phyloP scores from a whole-genome alignment of 2,797 vertebrate genomes.

The Margarornis squamiger region DNA sequence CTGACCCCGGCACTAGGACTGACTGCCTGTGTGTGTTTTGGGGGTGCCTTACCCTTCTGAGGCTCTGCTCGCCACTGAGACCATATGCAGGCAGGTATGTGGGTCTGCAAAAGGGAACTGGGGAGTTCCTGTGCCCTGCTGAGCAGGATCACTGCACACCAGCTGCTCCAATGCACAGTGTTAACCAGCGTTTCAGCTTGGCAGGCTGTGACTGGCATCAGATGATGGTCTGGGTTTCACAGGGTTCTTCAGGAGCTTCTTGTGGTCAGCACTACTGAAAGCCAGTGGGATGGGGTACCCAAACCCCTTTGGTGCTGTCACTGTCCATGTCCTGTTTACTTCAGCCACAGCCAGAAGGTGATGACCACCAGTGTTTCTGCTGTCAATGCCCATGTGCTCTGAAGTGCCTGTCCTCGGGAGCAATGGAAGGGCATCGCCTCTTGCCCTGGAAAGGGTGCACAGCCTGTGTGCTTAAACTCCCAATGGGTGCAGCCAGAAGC shows the following conservation, averaged over 20 bases:
- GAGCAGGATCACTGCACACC: background rate
- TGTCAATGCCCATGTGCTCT: fast-evolving
- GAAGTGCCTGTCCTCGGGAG: background rate
- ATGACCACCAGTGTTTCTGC: fast-evolving
- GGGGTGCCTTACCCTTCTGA: too few species aligned
- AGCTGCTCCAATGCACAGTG: fast-evolving
- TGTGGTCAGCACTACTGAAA: background rate
- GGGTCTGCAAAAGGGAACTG: background rate
- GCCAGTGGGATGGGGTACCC: background rate
- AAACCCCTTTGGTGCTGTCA: background rate
- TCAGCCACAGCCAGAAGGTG: background rate
- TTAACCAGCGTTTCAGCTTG: background rate
- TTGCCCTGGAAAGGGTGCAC: background rate
- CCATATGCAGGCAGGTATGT: fast-evolving
- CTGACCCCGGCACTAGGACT: background rate
- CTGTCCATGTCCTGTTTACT: background rate
- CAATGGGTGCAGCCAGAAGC: background rate
- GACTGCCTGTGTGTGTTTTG: background rate
- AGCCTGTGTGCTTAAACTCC: background rate
- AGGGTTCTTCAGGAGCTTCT: background rate
- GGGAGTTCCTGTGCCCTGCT: background rate
- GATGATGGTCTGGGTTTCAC: background rate
- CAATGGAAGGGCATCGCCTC: fast-evolving
- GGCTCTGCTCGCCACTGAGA: background rate
- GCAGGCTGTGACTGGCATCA: fast-evolving